Evolutionary conservation across 2,888 invertebrate species (phyloP).

Genomic region (Drosophila fungiperda): DNA sequence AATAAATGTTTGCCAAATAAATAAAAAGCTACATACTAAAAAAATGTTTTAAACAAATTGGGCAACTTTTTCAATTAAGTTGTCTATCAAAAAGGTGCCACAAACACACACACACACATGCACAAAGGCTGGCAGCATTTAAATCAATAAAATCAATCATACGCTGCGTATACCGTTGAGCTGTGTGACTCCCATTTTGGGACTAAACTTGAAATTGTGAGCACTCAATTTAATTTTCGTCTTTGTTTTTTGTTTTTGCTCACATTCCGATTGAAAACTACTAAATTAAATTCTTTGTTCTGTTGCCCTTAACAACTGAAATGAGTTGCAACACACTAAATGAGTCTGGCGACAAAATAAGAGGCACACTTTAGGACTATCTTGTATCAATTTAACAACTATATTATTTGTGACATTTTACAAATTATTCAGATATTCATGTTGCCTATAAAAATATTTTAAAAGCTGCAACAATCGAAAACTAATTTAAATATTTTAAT

Average conservation of each 20-base stretch:
- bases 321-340: constrained; percentile 8
- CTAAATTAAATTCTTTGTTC: constrained; percentile 22
- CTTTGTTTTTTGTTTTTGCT: constrained; percentile 18
- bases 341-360: not conserved
- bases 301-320: constrained; percentile 30
- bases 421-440: not conserved
- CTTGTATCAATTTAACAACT: no score
- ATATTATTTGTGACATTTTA: not conserved
- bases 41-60: constrained; percentile 38
- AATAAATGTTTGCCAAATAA: constrained; percentile 37
- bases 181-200: constrained; percentile 9
- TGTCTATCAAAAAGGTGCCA: constrained; percentile 62
- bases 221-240: constrained; percentile 61
- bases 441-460: not conserved
- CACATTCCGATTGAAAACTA: constrained; percentile 53
- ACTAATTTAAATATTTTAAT: not conserved
- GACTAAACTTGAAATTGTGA: constrained; percentile 41
- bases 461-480: no score
- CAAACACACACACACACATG: constrained; percentile 7
- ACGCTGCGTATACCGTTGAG: constrained; percentile 35
- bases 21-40: constrained; percentile 10
- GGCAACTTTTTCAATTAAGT: constrained; percentile 75
- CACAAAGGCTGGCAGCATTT: constrained; percentile 37
- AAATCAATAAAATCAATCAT: constrained; percentile 78
- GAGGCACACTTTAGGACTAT: not conserved